phyloP scores from a whole-genome alignment of 2,113 vertebrate genomes.

The Crotophaga sulcirostris region DNA sequence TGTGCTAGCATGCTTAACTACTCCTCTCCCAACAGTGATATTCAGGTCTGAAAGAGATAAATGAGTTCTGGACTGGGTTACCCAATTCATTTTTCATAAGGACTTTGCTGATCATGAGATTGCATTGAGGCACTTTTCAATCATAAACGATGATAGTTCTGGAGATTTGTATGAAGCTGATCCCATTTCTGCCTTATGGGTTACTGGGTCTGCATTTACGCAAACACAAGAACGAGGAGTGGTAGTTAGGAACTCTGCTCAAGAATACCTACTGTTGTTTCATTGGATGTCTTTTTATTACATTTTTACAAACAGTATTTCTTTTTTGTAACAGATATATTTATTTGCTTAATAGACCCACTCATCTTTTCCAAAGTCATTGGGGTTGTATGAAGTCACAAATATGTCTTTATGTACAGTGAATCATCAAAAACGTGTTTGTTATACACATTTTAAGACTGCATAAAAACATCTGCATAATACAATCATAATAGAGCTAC shows the following conservation, averaged over 20 bases:
- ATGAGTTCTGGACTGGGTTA: background rate
- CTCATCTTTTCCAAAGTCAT: background rate
- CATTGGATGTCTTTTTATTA: background rate
- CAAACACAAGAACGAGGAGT: background rate
- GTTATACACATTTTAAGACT: background rate
- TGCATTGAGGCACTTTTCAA: background rate
- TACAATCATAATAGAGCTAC: background rate
- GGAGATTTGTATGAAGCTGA: background rate
- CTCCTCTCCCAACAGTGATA: background rate
- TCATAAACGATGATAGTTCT: background rate
- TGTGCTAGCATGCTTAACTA: background rate
- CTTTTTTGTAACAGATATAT: background rate
- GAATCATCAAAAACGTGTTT: conserved; percentile 22
- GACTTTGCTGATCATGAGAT: background rate
- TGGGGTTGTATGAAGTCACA: background rate
- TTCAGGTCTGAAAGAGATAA: background rate
- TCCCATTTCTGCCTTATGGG: background rate
- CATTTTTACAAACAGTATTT: background rate
- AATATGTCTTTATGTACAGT: background rate
- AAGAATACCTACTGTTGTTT: background rate
- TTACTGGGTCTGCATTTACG: background rate
- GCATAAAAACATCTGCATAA: conserved; percentile 48
- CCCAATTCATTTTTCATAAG: background rate
- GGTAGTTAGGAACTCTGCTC: background rate
- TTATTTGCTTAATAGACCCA: background rate